phyloP scores from a whole-genome alignment of 2,797 vertebrate genomes.

The Amniataba percoides region DNA sequence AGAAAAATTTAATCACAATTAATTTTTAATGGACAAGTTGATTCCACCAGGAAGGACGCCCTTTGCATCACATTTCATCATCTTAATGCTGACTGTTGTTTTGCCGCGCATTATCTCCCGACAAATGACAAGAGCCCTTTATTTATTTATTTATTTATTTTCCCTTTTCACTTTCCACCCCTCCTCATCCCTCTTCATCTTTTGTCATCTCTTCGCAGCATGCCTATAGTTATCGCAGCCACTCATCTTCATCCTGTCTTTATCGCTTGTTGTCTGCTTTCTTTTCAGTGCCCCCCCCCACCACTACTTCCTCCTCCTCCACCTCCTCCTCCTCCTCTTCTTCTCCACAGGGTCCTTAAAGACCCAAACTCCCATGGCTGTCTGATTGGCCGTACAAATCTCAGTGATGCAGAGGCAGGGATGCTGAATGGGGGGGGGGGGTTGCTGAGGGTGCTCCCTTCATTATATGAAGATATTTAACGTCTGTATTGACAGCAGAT shows the following conservation, averaged over 20 bases:
- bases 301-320: too few species aligned
- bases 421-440: slow-evolving; percentile 3
- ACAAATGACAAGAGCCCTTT: slow-evolving; percentile 45
- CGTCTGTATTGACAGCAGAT: slow-evolving; percentile 21
- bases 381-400: slow-evolving; percentile 44
- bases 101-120: slow-evolving; percentile 56
- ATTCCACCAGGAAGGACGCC: slow-evolving; percentile 58
- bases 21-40: slow-evolving; percentile 77
- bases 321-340: neutral
- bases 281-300: neutral
- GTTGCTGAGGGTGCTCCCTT: neutral
- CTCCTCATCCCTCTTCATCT: slow-evolving; percentile 14
- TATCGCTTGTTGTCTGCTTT: slow-evolving; percentile 33
- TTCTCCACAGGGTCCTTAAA: slow-evolving; percentile 34
- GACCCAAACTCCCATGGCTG: slow-evolving; percentile 56
- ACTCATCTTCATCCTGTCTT: slow-evolving; percentile 40
- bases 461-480: slow-evolving; percentile 14
- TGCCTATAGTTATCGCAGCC: slow-evolving; percentile 36
- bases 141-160: too few species aligned
- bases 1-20: slow-evolving; percentile 67
- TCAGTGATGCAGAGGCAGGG: slow-evolving; percentile 35
- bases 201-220: slow-evolving; percentile 24
- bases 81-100: slow-evolving; percentile 74
- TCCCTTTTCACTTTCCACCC: slow-evolving; percentile 12
- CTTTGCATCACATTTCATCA: slow-evolving; percentile 82